Evolutionary conservation across 2,797 vertebrate genomes (phyloP).

Genomic region (Chromis chromis): DNA sequence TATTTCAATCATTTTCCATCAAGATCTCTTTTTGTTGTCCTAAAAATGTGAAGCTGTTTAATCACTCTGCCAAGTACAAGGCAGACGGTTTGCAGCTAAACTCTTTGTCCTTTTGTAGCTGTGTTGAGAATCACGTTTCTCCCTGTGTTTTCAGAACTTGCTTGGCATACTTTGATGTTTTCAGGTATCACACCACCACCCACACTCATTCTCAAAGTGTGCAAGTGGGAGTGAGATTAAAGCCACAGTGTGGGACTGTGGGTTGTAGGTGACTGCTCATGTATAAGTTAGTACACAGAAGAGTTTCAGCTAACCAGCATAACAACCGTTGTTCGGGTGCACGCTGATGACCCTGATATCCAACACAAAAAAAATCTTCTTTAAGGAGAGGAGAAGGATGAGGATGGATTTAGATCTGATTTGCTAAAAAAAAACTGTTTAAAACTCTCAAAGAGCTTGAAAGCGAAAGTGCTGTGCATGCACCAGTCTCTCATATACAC

Average conservation of each 20-base stretch:
- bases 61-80: conserved; percentile 5
- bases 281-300: conserved; percentile 4
- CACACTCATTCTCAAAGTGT: conserved; percentile 47
- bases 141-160: conserved; percentile 32
- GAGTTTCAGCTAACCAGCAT: conserved; percentile 6
- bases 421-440: background rate
- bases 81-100: conserved; percentile 20
- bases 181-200: conserved; percentile 59
- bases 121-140: conserved; percentile 38
- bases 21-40: conserved; percentile 3
- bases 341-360: background rate
- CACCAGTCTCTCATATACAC: background rate
- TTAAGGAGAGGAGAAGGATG: background rate
- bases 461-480: background rate
- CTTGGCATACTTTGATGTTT: conserved; percentile 55
- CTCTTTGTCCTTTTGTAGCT: conserved; percentile 21
- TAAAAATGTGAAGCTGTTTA: conserved; percentile 14
- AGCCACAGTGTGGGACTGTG: conserved; percentile 36
- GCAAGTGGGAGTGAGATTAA: conserved; percentile 62
- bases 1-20: background rate
- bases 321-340: conserved; percentile 5
- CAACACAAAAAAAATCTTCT: background rate
- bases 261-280: conserved; percentile 23
- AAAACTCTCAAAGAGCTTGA: conserved; percentile 13
- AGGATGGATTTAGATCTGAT: background rate